A percentile compares a stretch with the other conserved stretches of the same genome.
phyloP scores from a whole-genome alignment of 2,888 invertebrate genomes.

The Orthosia gothica region DNA sequence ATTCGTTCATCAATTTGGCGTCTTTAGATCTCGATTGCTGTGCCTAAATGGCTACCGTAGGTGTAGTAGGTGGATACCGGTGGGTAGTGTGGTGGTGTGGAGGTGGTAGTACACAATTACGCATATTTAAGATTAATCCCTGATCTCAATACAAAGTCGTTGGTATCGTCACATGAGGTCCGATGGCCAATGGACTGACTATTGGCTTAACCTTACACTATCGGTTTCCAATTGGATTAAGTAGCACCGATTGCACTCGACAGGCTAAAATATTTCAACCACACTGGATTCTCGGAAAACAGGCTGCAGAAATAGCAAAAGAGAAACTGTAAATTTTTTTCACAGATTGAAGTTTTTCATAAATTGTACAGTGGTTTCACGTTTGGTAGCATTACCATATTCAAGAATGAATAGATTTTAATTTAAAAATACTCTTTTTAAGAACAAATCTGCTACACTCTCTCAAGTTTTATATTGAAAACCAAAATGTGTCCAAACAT shows the following conservation, averaged over 20 bases:
- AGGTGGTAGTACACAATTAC: background rate
- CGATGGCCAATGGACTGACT: background rate
- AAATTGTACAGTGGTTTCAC: background rate
- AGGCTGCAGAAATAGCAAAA: background rate
- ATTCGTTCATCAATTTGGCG: background rate
- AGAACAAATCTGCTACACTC: background rate
- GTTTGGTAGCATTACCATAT: background rate
- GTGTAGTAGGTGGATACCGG: background rate
- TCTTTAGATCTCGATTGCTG: background rate
- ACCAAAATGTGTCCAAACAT: conserved; percentile 30
- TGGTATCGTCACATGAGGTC: background rate
- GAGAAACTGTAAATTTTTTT: background rate
- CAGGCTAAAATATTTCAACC: background rate
- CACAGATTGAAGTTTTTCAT: background rate
- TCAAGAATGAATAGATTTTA: background rate
- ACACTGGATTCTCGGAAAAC: background rate
- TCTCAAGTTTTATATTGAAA: background rate
- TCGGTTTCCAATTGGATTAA: background rate
- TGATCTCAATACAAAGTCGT: background rate
- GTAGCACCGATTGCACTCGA: background rate
- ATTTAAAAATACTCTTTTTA: background rate
- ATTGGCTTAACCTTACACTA: background rate
- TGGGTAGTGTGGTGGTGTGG: too few relatives aligned
- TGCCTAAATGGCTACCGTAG: background rate
- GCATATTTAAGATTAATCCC: background rate